These are phyloP conservation scores for Eriosoma lanigerum DNA, from an alignment of 1,140 invertebrate species.

Conservation along the genomic window DNA sequence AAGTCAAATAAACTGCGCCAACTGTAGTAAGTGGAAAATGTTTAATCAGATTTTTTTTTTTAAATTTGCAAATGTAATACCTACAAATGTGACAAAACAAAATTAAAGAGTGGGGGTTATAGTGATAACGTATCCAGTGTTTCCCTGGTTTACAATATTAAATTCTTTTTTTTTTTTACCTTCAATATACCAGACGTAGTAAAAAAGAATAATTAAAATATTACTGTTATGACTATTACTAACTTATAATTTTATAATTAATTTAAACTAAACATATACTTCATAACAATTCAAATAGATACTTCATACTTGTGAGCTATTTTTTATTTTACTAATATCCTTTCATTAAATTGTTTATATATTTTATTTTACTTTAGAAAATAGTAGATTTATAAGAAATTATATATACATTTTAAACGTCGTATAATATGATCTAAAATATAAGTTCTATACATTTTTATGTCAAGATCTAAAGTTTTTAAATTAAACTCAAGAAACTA, in stretches of 20 bases:
- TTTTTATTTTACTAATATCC: too few species aligned
- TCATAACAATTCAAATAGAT: too few species aligned
- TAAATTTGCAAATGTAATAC: conserved; percentile 9
- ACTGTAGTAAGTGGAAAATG: background rate
- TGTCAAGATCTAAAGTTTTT: too few species aligned
- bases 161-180: conserved; percentile 8
- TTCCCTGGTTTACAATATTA: background rate
- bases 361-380: too few species aligned
- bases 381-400: too few species aligned
- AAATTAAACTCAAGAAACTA: too few species aligned
- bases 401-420: too few species aligned
- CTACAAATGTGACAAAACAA: conserved; percentile 17
- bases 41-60: background rate
- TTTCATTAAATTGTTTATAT: too few species aligned
- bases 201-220: background rate
- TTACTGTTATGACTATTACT: background rate
- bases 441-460: too few species aligned
- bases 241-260: background rate
- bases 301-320: too few species aligned
- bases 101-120: conserved; percentile 25
- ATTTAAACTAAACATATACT: background rate
- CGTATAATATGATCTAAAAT: too few species aligned
- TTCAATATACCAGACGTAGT: background rate
- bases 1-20: background rate
- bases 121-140: conserved; percentile 31